phyloP scores from a whole-genome alignment of 2,888 invertebrate genomes.

The Branchipolynoe longqiensis region DNA sequence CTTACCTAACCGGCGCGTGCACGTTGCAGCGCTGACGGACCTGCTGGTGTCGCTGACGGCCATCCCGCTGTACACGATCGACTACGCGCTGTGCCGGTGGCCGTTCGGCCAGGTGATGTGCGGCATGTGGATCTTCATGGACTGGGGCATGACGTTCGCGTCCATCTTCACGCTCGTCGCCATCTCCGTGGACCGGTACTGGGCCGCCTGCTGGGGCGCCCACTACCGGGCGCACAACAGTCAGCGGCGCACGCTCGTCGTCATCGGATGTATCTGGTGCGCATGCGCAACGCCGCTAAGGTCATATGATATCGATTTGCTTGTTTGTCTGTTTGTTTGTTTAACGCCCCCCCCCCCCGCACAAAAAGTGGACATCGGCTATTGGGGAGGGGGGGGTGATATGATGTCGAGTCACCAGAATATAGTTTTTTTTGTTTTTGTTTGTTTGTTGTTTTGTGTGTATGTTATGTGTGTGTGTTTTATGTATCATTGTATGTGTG shows the following conservation, averaged over 20 bases:
- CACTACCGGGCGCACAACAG: slow-evolving; percentile 73
- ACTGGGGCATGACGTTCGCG: slow-evolving; percentile 81
- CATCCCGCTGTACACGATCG: slow-evolving; percentile 76
- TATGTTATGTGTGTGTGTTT: too few relatives aligned
- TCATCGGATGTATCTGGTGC: slow-evolving; percentile 72
- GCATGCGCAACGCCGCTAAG: too few relatives aligned
- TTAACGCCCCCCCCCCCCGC: too few relatives aligned
- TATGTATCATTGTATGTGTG: too few relatives aligned
- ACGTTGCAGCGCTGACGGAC: slow-evolving; percentile 69
- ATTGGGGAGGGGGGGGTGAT: too few relatives aligned
- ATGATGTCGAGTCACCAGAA: too few relatives aligned
- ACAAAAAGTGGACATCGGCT: too few relatives aligned
- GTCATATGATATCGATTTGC: too few relatives aligned
- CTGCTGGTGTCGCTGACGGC: slow-evolving; percentile 76
- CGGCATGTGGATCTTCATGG: slow-evolving; percentile 78
- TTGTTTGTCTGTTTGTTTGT: too few relatives aligned
- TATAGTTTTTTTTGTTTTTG: too few relatives aligned
- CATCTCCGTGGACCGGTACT: slow-evolving; percentile 75
- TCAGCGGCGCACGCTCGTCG: slow-evolving; percentile 68
- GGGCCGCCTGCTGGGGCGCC: slow-evolving; percentile 73
- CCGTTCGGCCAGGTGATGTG: slow-evolving; percentile 76
- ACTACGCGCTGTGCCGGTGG: slow-evolving; percentile 76
- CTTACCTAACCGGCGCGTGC: neutral
- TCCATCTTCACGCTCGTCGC: slow-evolving; percentile 78
- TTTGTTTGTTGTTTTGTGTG: too few relatives aligned